These are phyloP conservation scores for Helostoma temminkii DNA, from an alignment of 2,797 vertebrate genomes.

Conservation along the genomic window DNA sequence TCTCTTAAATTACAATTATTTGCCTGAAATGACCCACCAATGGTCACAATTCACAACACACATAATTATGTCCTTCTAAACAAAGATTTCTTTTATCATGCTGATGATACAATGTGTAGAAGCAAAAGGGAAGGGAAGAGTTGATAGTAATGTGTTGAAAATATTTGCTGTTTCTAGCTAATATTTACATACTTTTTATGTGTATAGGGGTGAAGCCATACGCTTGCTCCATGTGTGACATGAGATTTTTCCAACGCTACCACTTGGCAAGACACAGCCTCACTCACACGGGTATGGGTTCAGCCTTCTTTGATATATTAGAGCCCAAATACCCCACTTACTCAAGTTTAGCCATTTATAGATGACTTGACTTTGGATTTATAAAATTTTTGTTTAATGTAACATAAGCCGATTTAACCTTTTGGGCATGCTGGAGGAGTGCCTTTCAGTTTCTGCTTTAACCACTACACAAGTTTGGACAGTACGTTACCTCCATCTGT, in stretches of 20 bases:
- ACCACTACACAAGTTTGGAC: too few relatives aligned
- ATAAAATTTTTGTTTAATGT: slow-evolving; percentile 3
- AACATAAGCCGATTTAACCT: not conserved
- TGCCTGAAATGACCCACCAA: not conserved
- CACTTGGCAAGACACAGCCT: slow-evolving; percentile 88
- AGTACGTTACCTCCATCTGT: slow-evolving; percentile 1
- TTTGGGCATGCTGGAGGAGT: slow-evolving; percentile 3
- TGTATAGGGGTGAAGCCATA: slow-evolving; percentile 88
- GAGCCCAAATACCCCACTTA: slow-evolving; percentile 54
- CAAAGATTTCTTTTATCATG: slow-evolving; percentile 11
- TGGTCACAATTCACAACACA: slow-evolving; percentile 1
- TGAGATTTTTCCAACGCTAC: slow-evolving; percentile 88
- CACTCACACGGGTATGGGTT: slow-evolving; percentile 86
- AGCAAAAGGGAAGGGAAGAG: slow-evolving; percentile 47
- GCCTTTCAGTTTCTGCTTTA: slow-evolving; percentile 3
- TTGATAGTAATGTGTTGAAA: slow-evolving; percentile 60
- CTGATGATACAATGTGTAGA: slow-evolving; percentile 16
- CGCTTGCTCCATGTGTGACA: slow-evolving; percentile 88
- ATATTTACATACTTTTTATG: slow-evolving; percentile 78
- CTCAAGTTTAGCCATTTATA: slow-evolving; percentile 14
- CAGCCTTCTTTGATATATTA: slow-evolving; percentile 52
- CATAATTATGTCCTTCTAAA: slow-evolving; percentile 14
- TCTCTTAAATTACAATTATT: not conserved
- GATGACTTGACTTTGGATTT: slow-evolving; percentile 1
- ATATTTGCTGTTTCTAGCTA: slow-evolving; percentile 65